Percentiles rank a stretch among this genome's conserved stretches.
Conservation (phyloP, 1,140 invertebrate species). For the Nasonia longicornis region DNA sequence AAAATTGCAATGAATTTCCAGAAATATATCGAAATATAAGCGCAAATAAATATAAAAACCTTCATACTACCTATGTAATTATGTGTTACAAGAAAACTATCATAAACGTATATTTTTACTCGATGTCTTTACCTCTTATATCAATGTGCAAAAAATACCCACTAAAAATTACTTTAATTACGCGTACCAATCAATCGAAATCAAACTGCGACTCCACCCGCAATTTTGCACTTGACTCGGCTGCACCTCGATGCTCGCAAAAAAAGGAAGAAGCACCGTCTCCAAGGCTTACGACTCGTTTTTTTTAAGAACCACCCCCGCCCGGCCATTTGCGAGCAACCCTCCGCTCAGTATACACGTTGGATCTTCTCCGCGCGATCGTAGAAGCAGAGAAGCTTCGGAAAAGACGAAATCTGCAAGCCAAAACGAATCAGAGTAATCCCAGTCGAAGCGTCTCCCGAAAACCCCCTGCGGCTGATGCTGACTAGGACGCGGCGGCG, state of each 20-base stretch:
- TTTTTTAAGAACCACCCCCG: conserved; percentile 27
- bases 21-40: too few relatives aligned
- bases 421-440: conserved; percentile 70
- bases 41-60: too few relatives aligned
- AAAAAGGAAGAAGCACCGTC: conserved; percentile 14
- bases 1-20: too few relatives aligned
- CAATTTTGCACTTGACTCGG: conserved; percentile 21
- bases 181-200: too few relatives aligned
- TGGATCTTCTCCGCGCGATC: conserved; percentile 47
- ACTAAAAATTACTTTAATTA: too few relatives aligned
- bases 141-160: too few relatives aligned
- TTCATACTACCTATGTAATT: too few relatives aligned
- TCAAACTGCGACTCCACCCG: not conserved
- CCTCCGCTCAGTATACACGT: conserved; percentile 53
- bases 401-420: conserved; percentile 66
- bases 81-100: too few relatives aligned
- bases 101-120: too few relatives aligned
- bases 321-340: conserved; percentile 52
- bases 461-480: conserved; percentile 20
- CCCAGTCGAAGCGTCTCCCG: conserved; percentile 51
- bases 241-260: not conserved
- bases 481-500: conserved; percentile 32
- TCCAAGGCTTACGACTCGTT: conserved; percentile 34
- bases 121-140: too few relatives aligned
- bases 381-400: conserved; percentile 44